These are phyloP conservation scores for Leptonema lineaticorne DNA, from an alignment of 1,140 invertebrate species.

Conservation along the genomic window DNA sequence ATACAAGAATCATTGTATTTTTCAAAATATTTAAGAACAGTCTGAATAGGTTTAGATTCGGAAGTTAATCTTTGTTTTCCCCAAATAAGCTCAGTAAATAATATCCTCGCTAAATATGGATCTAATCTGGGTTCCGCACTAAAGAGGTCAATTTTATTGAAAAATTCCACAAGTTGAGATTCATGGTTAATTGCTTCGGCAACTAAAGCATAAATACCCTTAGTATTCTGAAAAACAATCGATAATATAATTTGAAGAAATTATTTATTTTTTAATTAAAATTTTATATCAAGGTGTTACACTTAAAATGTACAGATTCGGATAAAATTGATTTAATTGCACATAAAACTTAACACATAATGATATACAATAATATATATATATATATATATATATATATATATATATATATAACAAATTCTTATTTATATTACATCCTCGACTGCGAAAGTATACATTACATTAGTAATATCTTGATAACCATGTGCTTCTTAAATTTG, in stretches of 20 bases:
- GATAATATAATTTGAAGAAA: not conserved
- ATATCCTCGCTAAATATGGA: constrained; percentile 68
- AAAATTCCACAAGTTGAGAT: constrained; percentile 62
- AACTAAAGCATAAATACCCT: constrained; percentile 71
- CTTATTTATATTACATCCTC: not conserved
- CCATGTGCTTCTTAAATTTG: no score
- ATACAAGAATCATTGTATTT: constrained; percentile 50
- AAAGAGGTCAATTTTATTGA: constrained; percentile 64
- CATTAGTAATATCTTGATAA: no score
- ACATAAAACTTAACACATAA: not conserved
- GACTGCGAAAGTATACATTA: not conserved
- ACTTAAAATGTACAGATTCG: not conserved
- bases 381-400: no score
- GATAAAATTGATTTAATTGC: no score
- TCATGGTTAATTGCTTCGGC: constrained; percentile 70
- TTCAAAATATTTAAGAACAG: constrained; percentile 66
- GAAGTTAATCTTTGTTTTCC: constrained; percentile 69
- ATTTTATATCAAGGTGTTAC: not conserved
- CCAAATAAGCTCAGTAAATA: constrained; percentile 82
- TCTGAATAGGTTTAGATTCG: constrained; percentile 68
- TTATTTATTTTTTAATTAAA: not conserved
- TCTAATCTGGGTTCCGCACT: constrained; percentile 69
- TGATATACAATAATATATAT: no score
- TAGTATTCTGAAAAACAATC: constrained; percentile 65
- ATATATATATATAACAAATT: no score